A percentile compares a stretch with the other conserved stretches of the same genome.
phyloP scores from a whole-genome alignment of 2,113 vertebrate species.

The Ptilorrhoa leucosticta region DNA sequence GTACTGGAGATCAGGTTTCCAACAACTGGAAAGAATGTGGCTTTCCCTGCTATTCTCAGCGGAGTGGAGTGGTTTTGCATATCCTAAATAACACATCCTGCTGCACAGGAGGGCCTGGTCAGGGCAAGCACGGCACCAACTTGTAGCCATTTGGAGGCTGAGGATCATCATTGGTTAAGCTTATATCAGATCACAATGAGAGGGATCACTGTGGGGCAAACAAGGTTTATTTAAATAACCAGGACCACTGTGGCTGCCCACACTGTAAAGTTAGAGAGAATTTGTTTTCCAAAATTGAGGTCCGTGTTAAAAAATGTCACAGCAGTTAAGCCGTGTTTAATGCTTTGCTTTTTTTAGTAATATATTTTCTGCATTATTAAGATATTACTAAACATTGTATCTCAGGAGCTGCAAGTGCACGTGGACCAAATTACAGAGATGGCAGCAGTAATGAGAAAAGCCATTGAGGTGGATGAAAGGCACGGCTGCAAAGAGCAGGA shows the following conservation, averaged over 20 bases:
- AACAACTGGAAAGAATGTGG: not conserved
- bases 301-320: not conserved
- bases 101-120: not conserved
- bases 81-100: not conserved
- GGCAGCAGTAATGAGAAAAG: slow-evolving; percentile 95
- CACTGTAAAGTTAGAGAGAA: not conserved
- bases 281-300: not conserved
- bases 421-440: slow-evolving; percentile 97
- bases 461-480: slow-evolving; percentile 92
- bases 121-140: not conserved
- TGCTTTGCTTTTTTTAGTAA: not conserved
- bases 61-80: not conserved
- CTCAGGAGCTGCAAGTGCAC: slow-evolving; percentile 86
- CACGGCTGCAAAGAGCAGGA: slow-evolving; percentile 89
- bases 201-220: not conserved
- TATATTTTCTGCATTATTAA: too few species aligned
- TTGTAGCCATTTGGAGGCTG: not conserved
- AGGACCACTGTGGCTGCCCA: not conserved
- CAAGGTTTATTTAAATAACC: not conserved
- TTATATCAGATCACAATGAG: not conserved
- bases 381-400: not conserved
- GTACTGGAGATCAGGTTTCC: not conserved
- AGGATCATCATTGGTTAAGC: not conserved
- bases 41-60: not conserved
- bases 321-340: not conserved